Percentiles rank a stretch among this genome's conserved stretches.
These are phyloP conservation scores for Micromussa lordhowensis DNA, from an alignment of 92 coral and sea anemone genomes.

Conservation along the genomic window DNA sequence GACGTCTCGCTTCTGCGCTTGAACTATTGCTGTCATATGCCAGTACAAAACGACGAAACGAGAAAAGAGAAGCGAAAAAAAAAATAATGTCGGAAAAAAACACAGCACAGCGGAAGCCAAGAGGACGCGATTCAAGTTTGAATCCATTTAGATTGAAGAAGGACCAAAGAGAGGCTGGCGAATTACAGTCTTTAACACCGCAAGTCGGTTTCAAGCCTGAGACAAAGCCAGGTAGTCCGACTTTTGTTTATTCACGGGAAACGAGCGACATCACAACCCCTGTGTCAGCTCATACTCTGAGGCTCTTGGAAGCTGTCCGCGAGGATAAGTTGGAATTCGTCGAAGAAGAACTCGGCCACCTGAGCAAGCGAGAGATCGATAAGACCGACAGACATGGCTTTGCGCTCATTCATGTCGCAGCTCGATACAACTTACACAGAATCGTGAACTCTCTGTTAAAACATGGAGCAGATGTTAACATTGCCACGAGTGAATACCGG, in stretches of 20 bases:
- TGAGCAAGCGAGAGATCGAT: too few relatives aligned
- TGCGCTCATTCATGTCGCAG: too few relatives aligned
- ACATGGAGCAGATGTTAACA: conserved; percentile 55
- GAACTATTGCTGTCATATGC: too few relatives aligned
- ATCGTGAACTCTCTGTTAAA: conserved; percentile 41
- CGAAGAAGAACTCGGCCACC: conserved; percentile 32
- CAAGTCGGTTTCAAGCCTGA: conserved; percentile 11
- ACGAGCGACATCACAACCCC: conserved; percentile 20
- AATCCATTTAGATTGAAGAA: conserved; percentile 18
- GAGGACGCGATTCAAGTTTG: background rate
- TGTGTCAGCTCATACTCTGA: conserved; percentile 6
- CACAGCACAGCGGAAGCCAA: background rate
- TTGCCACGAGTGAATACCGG: conserved; percentile 34
- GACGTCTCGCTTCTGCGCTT: too few relatives aligned
- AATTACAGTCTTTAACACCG: conserved; percentile 3
- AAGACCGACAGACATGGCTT: too few relatives aligned
- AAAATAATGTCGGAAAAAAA: conserved; percentile 9
- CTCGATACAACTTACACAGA: conserved; percentile 52
- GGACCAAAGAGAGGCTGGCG: background rate
- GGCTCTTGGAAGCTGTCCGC: conserved; percentile 58
- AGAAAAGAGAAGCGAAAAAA: background rate
- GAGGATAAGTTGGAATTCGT: conserved; percentile 58
- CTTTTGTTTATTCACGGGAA: conserved; percentile 3
- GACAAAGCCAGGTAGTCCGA: background rate
- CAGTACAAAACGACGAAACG: background rate